Evolutionary conservation across 2,113 vertebrate genomes (phyloP).

Genomic region (Heteronetta atricapilla): DNA sequence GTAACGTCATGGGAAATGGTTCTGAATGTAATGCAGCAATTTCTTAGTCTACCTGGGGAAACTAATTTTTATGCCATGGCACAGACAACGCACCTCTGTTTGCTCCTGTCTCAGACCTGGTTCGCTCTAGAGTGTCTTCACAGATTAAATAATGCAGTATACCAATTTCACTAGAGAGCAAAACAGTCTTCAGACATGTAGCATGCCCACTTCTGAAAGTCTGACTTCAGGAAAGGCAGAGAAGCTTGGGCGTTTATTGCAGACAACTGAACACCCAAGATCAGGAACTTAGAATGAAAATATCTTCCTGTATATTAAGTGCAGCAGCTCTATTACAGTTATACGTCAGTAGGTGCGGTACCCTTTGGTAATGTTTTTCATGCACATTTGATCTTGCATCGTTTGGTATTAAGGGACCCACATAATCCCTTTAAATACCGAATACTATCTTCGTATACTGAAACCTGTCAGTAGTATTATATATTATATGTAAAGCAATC

Average conservation of each 20-base stretch:
- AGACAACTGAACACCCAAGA: not conserved
- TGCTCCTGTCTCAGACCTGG: not conserved
- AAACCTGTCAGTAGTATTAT: constrained; percentile 16
- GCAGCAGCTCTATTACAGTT: not conserved
- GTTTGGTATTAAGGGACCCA: not conserved
- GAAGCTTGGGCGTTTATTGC: not conserved
- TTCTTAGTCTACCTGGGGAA: not conserved
- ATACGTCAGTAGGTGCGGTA: not conserved
- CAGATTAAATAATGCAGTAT: not conserved
- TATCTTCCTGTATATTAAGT: rapidly evolving
- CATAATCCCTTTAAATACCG: constrained; percentile 40
- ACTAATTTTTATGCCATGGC: not conserved
- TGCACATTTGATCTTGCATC: not conserved
- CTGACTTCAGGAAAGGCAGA: not conserved
- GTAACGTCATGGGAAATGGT: not conserved
- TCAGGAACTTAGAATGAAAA: not conserved
- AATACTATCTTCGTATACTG: constrained; percentile 1
- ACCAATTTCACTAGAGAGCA: not conserved
- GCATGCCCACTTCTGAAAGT: not conserved
- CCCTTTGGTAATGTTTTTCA: constrained; percentile 15
- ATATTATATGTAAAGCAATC: not conserved
- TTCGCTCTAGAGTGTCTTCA: not conserved
- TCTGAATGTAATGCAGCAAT: not conserved
- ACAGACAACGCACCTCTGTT: not conserved
- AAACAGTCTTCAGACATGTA: not conserved